phyloP scores from a whole-genome alignment of 1,140 invertebrate genomes.

The Pseudomyrmex pallidus region DNA sequence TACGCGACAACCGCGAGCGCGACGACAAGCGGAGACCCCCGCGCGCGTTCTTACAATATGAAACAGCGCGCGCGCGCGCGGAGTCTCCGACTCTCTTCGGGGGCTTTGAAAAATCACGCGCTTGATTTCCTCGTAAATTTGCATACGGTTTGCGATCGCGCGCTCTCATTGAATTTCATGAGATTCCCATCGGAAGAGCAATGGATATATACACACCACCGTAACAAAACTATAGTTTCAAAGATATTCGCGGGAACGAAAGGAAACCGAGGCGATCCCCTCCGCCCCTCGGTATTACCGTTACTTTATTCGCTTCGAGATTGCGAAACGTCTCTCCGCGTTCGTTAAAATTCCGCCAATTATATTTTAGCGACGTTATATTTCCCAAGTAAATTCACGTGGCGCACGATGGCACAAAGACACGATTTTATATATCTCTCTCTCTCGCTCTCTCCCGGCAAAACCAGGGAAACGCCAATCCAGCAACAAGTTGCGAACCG shows the following conservation, averaged over 20 bases:
- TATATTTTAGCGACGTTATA: constrained; percentile 20
- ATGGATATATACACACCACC: background rate
- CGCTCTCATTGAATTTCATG: constrained; percentile 53
- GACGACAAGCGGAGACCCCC: background rate
- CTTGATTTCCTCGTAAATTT: constrained; percentile 43
- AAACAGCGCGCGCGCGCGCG: background rate
- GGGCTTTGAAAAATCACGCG: constrained; percentile 50
- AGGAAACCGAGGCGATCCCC: background rate
- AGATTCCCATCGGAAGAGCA: constrained; percentile 17
- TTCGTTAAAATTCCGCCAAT: constrained; percentile 43
- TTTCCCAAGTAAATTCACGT: constrained; percentile 12
- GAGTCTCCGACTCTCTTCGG: constrained; percentile 7
- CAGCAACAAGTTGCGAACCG: constrained; percentile 55
- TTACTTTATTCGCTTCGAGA: constrained; percentile 18
- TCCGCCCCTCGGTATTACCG: background rate
- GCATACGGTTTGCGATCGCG: constrained; percentile 27
- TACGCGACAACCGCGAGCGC: background rate
- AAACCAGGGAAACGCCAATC: constrained; percentile 15
- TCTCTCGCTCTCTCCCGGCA: background rate
- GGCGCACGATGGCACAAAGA: constrained; percentile 2
- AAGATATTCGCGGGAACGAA: constrained; percentile 27
- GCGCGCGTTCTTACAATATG: background rate
- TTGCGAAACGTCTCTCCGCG: background rate
- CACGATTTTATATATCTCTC: constrained; percentile 26
- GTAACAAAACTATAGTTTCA: constrained; percentile 28